These are phyloP conservation scores for Dicycla oo DNA, from an alignment of 2,888 invertebrate genomes.

Conservation along the genomic window DNA sequence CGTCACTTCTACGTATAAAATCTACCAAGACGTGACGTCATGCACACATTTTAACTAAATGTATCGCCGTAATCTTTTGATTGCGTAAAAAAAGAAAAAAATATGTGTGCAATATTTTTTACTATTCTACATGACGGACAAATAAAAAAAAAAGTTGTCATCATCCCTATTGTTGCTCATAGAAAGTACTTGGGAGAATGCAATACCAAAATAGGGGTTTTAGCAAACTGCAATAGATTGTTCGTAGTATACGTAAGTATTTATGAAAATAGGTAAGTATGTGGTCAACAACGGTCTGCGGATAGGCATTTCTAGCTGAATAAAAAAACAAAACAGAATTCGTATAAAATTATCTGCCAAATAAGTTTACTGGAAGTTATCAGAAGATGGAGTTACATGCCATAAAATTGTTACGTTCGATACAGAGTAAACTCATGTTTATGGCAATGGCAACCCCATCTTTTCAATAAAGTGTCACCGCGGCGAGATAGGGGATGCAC, in stretches of 20 bases:
- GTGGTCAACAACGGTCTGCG: too few relatives aligned
- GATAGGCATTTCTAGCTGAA: too few relatives aligned
- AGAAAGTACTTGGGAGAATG: neutral
- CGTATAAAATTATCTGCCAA: too few relatives aligned
- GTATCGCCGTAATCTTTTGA: too few relatives aligned
- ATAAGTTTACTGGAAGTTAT: conserved; percentile 3
- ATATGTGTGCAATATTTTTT: too few relatives aligned
- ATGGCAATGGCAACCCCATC: neutral
- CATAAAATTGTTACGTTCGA: conserved; percentile 10
- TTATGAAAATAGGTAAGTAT: neutral
- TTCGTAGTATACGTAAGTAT: neutral
- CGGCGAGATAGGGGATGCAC: neutral
- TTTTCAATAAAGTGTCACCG: neutral
- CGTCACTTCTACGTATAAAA: too few relatives aligned
- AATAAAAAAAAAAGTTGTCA: too few relatives aligned
- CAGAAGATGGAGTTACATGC: conserved; percentile 6
- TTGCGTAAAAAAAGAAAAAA: too few relatives aligned
- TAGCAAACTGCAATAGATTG: neutral
- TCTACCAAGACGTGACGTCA: too few relatives aligned
- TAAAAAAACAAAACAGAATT: neutral
- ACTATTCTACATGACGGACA: too few relatives aligned
- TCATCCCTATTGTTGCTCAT: neutral
- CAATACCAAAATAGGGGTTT: too few relatives aligned
- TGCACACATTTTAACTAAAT: too few relatives aligned
- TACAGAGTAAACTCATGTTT: conserved; percentile 26